Conservation (phyloP, 2,113 vertebrate species). For the Lethenteron reissneri region DNA sequence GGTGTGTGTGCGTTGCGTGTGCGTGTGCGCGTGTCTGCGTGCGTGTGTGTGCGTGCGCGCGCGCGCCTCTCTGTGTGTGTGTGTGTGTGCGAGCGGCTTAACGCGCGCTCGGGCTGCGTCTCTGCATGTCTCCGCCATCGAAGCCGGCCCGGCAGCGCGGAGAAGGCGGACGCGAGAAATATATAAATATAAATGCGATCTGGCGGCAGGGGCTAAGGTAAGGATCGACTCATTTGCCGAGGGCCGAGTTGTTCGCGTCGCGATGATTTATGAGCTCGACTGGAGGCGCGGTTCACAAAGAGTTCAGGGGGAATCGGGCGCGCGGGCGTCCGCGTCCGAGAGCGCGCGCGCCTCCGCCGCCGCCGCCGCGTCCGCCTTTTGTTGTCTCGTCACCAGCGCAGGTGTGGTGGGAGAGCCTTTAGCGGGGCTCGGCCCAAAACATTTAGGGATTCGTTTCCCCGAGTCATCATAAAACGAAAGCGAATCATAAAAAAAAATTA, state of each 20-base stretch:
- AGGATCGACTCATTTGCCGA: background rate
- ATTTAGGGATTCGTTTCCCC: background rate
- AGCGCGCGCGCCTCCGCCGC: background rate
- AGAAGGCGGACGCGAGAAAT: too few species aligned
- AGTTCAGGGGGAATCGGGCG: background rate
- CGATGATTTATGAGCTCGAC: constrained; percentile 4
- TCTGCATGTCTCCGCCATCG: too few species aligned
- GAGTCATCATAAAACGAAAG: background rate
- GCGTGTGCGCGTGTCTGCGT: too few species aligned
- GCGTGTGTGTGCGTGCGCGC: too few species aligned
- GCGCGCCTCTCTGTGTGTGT: too few species aligned
- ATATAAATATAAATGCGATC: background rate
- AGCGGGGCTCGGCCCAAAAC: background rate
- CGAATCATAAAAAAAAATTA: background rate
- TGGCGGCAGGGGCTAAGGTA: background rate
- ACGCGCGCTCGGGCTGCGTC: too few species aligned
- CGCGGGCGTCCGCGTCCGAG: background rate
- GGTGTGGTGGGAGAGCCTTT: background rate
- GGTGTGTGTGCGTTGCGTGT: too few species aligned
- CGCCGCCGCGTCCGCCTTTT: background rate
- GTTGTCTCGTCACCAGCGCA: background rate
- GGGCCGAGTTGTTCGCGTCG: background rate
- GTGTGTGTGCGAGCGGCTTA: too few species aligned
- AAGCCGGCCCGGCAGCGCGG: too few species aligned
- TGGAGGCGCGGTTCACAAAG: background rate